Percentiles rank a stretch among this genome's conserved stretches.
Evolutionary conservation across 2,113 vertebrate species (phyloP).

Genomic region (Serilophus lunatus): DNA sequence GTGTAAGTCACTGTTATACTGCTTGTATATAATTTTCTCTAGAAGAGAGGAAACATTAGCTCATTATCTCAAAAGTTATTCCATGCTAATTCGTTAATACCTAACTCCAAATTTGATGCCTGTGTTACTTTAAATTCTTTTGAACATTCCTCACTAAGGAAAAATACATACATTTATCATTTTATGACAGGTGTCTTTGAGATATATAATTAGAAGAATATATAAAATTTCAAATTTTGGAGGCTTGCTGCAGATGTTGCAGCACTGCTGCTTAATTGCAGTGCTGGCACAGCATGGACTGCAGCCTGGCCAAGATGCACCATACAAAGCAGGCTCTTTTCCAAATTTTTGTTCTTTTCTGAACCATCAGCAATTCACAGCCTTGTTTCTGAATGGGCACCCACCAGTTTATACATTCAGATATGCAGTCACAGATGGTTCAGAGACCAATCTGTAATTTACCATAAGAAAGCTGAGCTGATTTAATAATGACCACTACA

Average conservation of each 20-base stretch:
- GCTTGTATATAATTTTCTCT: not conserved
- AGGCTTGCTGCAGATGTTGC: not conserved
- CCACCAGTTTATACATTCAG: not conserved
- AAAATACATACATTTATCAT: not conserved
- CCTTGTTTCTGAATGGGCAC: not conserved
- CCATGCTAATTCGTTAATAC: not conserved
- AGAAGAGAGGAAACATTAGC: not conserved
- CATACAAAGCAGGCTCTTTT: not conserved
- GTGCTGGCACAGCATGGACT: not conserved
- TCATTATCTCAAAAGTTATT: not conserved
- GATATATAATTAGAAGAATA: not conserved
- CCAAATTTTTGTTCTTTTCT: not conserved
- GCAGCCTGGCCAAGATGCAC: not conserved
- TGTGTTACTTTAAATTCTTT: not conserved
- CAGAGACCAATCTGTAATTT: not conserved
- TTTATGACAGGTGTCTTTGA: not conserved
- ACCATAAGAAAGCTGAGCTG: not conserved
- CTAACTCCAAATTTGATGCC: not conserved
- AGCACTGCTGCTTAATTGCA: rapidly evolving
- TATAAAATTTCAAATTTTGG: not conserved
- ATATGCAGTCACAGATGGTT: not conserved
- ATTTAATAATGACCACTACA: slow-evolving; percentile 10
- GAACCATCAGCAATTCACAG: not conserved
- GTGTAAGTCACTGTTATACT: not conserved
- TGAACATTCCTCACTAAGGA: not conserved